These are phyloP conservation scores for Kryphioiulus occultus DNA, from an alignment of 2,888 invertebrate genomes.

Conservation along the genomic window DNA sequence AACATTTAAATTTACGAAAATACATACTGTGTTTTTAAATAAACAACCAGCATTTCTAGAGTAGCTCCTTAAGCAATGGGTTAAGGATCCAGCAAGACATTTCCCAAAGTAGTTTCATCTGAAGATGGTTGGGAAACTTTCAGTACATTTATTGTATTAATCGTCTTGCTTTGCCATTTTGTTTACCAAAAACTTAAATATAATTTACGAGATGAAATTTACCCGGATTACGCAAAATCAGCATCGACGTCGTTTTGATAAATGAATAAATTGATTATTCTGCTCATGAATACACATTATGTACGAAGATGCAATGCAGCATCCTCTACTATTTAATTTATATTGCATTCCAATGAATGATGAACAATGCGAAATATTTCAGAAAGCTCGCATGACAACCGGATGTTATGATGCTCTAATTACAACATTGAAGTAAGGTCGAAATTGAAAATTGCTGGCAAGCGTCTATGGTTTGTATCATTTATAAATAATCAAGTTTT, in stretches of 20 bases:
- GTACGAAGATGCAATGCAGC: neutral
- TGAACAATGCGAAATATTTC: neutral
- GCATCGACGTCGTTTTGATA: neutral
- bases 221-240: too few species aligned
- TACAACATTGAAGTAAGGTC: neutral
- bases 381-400: neutral
- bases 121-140: neutral
- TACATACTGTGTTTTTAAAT: neutral
- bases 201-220: too few species aligned
- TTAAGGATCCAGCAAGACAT: neutral
- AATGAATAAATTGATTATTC: neutral
- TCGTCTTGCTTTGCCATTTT: too few species aligned
- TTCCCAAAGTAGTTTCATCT: neutral
- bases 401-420: neutral
- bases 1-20: neutral
- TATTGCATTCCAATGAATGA: neutral
- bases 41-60: neutral
- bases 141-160: neutral
- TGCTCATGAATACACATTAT: neutral
- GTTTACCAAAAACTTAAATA: too few species aligned
- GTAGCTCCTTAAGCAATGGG: neutral
- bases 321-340: neutral
- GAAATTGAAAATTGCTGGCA: neutral
- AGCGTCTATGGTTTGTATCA: neutral
- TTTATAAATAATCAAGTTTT: neutral